A percentile compares a stretch with the other conserved stretches of the same genome.
These are phyloP conservation scores for Dasyurus viverrinus DNA, from an alignment of 2,113 vertebrate species.

Conservation along the genomic window DNA sequence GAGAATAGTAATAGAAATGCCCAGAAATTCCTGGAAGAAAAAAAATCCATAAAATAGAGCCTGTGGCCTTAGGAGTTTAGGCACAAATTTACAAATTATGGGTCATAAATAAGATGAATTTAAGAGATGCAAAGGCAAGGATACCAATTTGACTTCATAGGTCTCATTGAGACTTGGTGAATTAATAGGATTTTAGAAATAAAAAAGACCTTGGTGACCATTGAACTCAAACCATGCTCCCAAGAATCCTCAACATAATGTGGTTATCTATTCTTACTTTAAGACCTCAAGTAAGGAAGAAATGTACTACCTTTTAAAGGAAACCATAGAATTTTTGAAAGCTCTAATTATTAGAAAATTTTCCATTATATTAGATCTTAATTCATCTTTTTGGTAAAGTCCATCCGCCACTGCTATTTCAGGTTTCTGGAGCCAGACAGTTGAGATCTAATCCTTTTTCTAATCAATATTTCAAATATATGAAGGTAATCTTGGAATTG, in stretches of 20 bases:
- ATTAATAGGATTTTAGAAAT: neutral
- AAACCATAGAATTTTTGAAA: neutral
- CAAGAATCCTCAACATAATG: neutral
- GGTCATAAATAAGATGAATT: neutral
- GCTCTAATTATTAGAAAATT: neutral
- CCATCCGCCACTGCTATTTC: neutral
- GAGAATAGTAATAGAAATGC: neutral
- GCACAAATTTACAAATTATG: neutral
- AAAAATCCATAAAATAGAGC: neutral
- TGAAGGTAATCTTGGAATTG: neutral
- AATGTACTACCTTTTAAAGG: neutral
- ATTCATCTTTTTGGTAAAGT: neutral
- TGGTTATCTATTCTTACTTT: neutral
- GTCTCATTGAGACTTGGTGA: neutral
- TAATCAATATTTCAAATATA: neutral
- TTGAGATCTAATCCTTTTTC: neutral
- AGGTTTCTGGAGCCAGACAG: neutral
- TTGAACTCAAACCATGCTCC: neutral
- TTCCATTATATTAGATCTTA: neutral
- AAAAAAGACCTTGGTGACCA: neutral
- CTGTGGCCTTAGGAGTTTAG: neutral
- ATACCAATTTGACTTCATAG: neutral
- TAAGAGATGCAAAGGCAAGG: neutral
- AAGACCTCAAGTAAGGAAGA: neutral
- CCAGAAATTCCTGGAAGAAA: neutral